A percentile compares a stretch with the other conserved stretches of the same genome.
Evolutionary conservation across 2,797 vertebrate genomes (phyloP).

Genomic region (Meriones psammophilus): DNA sequence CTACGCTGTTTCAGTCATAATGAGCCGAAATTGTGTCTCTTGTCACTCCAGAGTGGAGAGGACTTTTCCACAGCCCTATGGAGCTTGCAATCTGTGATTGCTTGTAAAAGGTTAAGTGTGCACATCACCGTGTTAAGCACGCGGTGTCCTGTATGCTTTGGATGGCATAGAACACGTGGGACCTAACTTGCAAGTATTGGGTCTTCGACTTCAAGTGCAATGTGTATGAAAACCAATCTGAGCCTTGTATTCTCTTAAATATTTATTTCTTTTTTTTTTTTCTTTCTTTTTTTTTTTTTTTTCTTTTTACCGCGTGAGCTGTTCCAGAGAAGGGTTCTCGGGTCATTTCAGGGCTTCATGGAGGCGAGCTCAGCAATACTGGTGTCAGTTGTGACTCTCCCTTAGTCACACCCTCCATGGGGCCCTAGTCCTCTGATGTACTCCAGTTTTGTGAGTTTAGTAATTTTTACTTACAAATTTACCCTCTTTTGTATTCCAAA

Average conservation of each 20-base stretch:
- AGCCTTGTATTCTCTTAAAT: constrained; percentile 91
- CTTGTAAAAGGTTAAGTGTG: constrained; percentile 93
- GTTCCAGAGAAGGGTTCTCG: constrained; percentile 86
- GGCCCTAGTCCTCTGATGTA: constrained; percentile 83
- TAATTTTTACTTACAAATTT: constrained; percentile 82
- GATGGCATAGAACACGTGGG: constrained; percentile 86
- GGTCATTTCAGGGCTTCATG: constrained; percentile 88
- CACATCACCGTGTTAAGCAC: constrained; percentile 91
- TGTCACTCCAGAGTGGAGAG: constrained; percentile 73
- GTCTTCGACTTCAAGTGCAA: constrained; percentile 95
- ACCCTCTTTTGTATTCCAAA: constrained; percentile 82
- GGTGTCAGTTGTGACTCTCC: constrained; percentile 73
- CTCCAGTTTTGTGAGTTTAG: constrained; percentile 86
- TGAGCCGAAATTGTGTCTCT: constrained; percentile 68
- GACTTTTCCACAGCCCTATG: constrained; percentile 88
- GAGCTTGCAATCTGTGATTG: constrained; percentile 99
- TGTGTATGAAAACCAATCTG: constrained; percentile 91
- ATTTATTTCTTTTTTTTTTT: constrained; percentile 91
- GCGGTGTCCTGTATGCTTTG: constrained; percentile 87
- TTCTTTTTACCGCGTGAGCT: constrained; percentile 74
- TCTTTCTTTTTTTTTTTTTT: constrained; percentile 82
- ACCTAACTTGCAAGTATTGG: constrained; percentile 90
- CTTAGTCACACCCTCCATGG: constrained; percentile 77
- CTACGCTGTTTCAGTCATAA: constrained; percentile 9
- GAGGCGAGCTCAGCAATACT: constrained; percentile 88